Base-by-base conservation (phyloP, 53 echinoderm and acorn worm species). In the Paelopatides confundens region DNA sequence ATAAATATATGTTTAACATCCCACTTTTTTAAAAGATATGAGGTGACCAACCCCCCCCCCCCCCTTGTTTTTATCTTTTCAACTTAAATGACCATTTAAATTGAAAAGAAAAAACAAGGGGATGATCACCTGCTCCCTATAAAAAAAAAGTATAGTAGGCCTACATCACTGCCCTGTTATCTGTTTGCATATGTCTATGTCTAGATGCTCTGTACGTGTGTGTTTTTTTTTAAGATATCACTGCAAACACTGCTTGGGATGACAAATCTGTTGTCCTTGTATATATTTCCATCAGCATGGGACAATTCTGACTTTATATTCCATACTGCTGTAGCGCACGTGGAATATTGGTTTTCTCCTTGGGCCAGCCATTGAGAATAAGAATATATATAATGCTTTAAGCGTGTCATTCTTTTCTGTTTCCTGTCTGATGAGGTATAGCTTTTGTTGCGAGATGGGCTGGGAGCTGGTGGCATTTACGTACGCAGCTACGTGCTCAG, bases 141-240 rank as follows among this genome's bases (percentile, higher is more conserved):
- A n/a, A n/a, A n/a, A n/a, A n/a, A n/a, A n/a, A n/a, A n/a, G n/a
- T n/a, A n/a, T n/a, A n/a, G n/a, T 46, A 8, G 92, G 92, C 92
- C 85, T 77, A 88, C 23, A 92, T 46, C 1, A 92, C 92, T 46
- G 85, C 85, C 24, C 85, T 82, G 91, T 88, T 17, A 74, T 50
- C 5, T 62, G 46, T 49, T 91, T 88, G 40, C 91, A 91, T 65
- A 83, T 91, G 24, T 82, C 87, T 8, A 70, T 82, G 35, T 74
- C 76, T 24, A 83, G 39, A 40, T 91, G 91, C 18, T 82, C 91
- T 40, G 46, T 65, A 47, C 83, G 91, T 0, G 90, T 87, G 28
- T 82, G 69, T 0, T 81, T n/a, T n/a, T n/a, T n/a, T n/a, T 7
- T 39, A 90, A 76, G 87, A 93, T 87, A 64, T 81, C 32, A 14